These are phyloP conservation scores for Sycophila texana DNA, from an alignment of 2,888 invertebrate species.

Conservation along the genomic window DNA sequence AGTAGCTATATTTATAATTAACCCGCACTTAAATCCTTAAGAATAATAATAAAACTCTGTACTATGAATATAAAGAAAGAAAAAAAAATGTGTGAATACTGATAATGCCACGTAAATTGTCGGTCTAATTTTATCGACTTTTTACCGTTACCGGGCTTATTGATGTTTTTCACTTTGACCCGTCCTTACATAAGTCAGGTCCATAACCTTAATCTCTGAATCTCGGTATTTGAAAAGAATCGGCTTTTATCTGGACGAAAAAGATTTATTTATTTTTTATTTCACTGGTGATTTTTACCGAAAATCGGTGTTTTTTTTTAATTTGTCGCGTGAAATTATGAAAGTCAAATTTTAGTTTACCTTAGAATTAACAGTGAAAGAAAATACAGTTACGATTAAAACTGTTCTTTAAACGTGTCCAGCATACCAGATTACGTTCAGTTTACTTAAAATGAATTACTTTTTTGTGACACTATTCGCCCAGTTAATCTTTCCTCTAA, in stretches of 20 bases:
- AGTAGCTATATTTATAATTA: background rate
- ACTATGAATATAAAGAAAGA: background rate
- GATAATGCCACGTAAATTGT: background rate
- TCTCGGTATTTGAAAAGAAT: background rate
- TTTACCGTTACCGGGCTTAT: conserved; percentile 27
- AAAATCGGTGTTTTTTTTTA: background rate
- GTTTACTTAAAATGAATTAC: background rate
- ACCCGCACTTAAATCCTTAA: background rate
- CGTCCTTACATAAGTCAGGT: background rate
- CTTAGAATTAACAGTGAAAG: background rate
- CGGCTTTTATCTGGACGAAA: background rate
- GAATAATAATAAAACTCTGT: background rate
- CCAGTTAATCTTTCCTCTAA: background rate
- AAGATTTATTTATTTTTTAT: conserved; percentile 19
- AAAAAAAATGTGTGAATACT: background rate
- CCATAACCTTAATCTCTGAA: conserved; percentile 5
- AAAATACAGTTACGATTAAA: background rate
- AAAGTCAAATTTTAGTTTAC: conserved; percentile 5
- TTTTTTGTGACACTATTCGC: background rate
- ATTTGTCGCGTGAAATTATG: background rate
- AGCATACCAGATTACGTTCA: background rate
- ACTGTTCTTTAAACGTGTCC: background rate
- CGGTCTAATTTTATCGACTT: background rate
- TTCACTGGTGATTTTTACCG: background rate
- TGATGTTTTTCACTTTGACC: background rate